phyloP scores from a whole-genome alignment of 2,888 invertebrate genomes.

The Drosophila neoperkinsi region DNA sequence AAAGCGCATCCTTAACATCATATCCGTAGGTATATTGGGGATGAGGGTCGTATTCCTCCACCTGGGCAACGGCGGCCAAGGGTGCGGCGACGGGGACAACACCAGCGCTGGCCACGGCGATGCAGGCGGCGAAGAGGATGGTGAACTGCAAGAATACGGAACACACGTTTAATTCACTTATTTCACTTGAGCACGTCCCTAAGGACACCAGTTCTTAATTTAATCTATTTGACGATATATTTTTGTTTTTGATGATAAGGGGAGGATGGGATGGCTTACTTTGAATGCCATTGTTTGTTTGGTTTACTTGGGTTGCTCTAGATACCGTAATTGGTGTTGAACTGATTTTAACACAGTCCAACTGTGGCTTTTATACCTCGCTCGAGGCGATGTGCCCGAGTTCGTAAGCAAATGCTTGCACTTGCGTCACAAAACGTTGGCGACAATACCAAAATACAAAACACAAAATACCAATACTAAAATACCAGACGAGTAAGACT shows the following conservation, averaged over 20 bases:
- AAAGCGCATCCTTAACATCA: constrained; percentile 84
- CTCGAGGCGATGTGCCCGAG: constrained; percentile 53
- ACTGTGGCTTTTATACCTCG: constrained; percentile 80
- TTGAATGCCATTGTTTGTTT: constrained; percentile 83
- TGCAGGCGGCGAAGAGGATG: constrained; percentile 79
- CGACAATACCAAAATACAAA: constrained; percentile 59
- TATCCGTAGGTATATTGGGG: constrained; percentile 85
- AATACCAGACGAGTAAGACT: constrained; percentile 60
- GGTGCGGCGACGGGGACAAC: constrained; percentile 78
- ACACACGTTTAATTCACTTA: constrained; percentile 23
- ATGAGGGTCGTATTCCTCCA: constrained; percentile 84
- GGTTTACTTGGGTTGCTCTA: constrained; percentile 76
- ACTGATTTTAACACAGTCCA: constrained; percentile 80
- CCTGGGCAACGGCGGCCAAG: constrained; percentile 76
- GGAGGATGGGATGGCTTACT: constrained; percentile 72
- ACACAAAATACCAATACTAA: constrained; percentile 40
- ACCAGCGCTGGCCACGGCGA: constrained; percentile 81
- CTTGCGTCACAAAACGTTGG: constrained; percentile 70
- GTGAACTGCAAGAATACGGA: constrained; percentile 74
- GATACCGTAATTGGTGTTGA: constrained; percentile 82
- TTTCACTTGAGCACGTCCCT: constrained; percentile 12
- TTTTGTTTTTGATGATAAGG: background rate
- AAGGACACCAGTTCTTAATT: constrained; percentile 2
- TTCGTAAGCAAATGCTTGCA: constrained; percentile 61
- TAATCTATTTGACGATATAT: constrained; percentile 12